Percentiles rank a stretch among this genome's conserved stretches.
These are phyloP conservation scores for Dendrocopos noguchii DNA, from an alignment of 2,113 vertebrate species.

Conservation along the genomic window DNA sequence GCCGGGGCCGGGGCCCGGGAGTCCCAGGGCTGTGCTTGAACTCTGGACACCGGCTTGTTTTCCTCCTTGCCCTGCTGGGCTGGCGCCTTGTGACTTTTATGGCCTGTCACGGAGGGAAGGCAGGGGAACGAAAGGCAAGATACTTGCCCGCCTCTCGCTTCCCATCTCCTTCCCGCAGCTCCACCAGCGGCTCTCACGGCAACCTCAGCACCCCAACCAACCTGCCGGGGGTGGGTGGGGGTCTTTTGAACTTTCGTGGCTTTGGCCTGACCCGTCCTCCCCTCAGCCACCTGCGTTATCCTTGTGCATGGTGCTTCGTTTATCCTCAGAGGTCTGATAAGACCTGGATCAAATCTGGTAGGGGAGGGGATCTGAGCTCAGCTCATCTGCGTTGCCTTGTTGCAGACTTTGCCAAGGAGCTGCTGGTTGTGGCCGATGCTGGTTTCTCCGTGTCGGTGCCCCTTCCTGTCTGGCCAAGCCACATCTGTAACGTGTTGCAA, in stretches of 20 bases:
- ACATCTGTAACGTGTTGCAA: background rate
- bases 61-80: background rate
- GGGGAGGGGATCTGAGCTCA: background rate
- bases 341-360: background rate
- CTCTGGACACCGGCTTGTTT: constrained; percentile 42
- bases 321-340: background rate
- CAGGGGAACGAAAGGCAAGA: background rate
- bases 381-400: background rate
- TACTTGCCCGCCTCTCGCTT: background rate
- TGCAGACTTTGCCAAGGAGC: background rate
- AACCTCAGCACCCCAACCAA: fast-evolving
- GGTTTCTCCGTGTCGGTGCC: background rate
- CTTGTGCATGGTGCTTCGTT: background rate
- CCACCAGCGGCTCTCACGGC: background rate
- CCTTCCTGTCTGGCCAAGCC: background rate
- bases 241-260: background rate
- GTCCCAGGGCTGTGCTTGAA: background rate
- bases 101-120: constrained; percentile 20
- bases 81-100: constrained; percentile 36
- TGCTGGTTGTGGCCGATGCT: background rate
- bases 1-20: background rate
- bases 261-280: background rate
- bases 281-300: background rate
- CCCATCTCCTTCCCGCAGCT: background rate
- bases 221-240: background rate